phyloP scores from a whole-genome alignment of 2,113 vertebrate genomes.

The Hepsetus odoe region DNA sequence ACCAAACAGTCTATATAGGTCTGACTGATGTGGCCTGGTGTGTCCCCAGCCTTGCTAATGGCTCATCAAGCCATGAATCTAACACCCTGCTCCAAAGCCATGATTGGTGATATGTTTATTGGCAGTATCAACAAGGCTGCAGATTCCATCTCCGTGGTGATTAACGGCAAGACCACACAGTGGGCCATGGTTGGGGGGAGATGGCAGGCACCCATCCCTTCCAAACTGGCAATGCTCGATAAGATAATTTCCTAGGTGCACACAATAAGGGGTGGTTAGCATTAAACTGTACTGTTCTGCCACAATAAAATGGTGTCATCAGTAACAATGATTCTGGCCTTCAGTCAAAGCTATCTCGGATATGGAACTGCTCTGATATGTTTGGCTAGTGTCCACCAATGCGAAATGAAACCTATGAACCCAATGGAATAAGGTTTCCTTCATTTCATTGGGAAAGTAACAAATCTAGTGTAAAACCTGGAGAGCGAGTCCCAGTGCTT shows the following conservation, averaged over 20 bases:
- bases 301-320: slow-evolving; percentile 32
- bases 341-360: slow-evolving; percentile 48
- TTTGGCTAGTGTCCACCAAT: slow-evolving; percentile 49
- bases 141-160: slow-evolving; percentile 65
- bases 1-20: slow-evolving; percentile 66
- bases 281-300: slow-evolving; percentile 41
- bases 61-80: slow-evolving; percentile 66
- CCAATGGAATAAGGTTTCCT: slow-evolving; percentile 56
- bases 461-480: slow-evolving; percentile 64
- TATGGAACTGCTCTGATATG: slow-evolving; percentile 47
- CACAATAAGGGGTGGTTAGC: not conserved
- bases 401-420: slow-evolving; percentile 58
- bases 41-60: slow-evolving; percentile 54
- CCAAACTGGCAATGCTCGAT: slow-evolving; percentile 66
- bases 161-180: slow-evolving; percentile 65
- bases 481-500: slow-evolving; percentile 36
- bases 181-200: slow-evolving; percentile 39
- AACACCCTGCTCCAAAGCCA: slow-evolving; percentile 56
- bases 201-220: slow-evolving; percentile 47
- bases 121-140: slow-evolving; percentile 71
- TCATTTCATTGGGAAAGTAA: slow-evolving; percentile 56
- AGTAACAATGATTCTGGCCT: slow-evolving; percentile 56
- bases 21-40: slow-evolving; percentile 61
- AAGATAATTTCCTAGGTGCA: slow-evolving; percentile 59
- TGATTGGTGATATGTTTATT: slow-evolving; percentile 73